Base-by-base conservation (phyloP, 2,797 vertebrate genomes). In the Scomberomorus guttatus region DNA sequence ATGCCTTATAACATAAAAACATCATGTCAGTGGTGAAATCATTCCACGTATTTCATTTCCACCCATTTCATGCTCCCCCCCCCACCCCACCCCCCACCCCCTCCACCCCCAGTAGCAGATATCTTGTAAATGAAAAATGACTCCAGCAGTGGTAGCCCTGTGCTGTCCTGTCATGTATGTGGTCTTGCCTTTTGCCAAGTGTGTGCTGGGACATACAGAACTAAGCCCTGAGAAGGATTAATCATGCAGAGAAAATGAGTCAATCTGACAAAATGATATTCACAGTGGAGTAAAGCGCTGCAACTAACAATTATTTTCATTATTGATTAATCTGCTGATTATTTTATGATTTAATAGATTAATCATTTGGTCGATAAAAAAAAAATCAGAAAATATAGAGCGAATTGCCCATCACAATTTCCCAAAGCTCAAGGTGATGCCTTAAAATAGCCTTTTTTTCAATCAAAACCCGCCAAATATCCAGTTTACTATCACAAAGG, bases 211-310 rank as follows among this genome's bases (percentile, higher is more conserved):
- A 82, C 64, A 58, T 62, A 51, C 9, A 54, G 55, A 51, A 59
- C 62, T 80, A 68, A 82, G 54, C 44, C 44, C 70, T 22, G 77
- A 58, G 29, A 27, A n/a, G 64, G 83, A 82, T 85, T 81, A 81
- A 12, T 51, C 46, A 67, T 24, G 10, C 37, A 61, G 22, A 62
- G 59, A 29, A 73, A 51, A 59, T 52, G 22, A 69, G 27, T 5
- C 25, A 64, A 50, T 52, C 29, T 13, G 32, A 68, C 17, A 52
- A 66, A 54, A 50, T 73, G 11, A 64, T 37, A 54, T 32, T 32
- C 42, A 15, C 13, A 34, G 5, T 18, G 15, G 20, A 51, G 29
- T 6, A 44, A 46, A 46, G 22, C 25, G 1, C 17, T 63, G 8
- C 2, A 42, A 10, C 24, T 12, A 9, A 58, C 4, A 2, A 14